Conservation (phyloP, 2,113 vertebrate genomes). For the Typhlomys cinereus region DNA sequence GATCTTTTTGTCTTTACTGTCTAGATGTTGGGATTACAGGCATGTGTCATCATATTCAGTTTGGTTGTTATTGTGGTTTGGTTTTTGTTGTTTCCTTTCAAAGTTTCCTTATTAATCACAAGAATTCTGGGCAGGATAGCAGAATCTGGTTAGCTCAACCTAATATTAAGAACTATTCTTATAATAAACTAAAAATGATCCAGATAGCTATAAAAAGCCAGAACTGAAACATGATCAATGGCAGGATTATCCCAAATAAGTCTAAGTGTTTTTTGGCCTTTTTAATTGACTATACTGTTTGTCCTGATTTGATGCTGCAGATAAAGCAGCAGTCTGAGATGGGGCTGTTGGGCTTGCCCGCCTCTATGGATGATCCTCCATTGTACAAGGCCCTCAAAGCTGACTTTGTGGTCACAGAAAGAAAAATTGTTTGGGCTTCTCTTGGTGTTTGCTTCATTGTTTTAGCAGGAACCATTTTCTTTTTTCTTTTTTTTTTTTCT, state of each 20-base stretch:
- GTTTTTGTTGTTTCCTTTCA: neutral
- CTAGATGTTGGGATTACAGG: neutral
- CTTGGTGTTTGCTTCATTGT: constrained; percentile 70
- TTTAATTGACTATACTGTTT: constrained; percentile 48
- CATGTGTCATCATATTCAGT: neutral
- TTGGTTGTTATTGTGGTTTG: neutral
- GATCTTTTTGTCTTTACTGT: neutral
- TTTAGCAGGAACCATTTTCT: constrained; percentile 57
- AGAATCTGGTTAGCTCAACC: constrained; percentile 23
- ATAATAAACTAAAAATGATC: neutral
- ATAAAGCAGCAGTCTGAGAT: neutral
- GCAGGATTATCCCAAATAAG: constrained; percentile 29
- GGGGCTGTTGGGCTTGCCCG: neutral
- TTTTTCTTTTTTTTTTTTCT: no score
- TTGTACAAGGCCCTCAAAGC: constrained; percentile 70
- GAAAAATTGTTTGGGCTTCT: constrained; percentile 39
- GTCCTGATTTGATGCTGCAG: constrained; percentile 17
- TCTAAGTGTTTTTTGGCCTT: neutral
- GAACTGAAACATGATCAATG: constrained; percentile 18
- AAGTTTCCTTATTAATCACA: neutral
- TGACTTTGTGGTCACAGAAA: constrained; percentile 66
- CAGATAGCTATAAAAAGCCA: neutral
- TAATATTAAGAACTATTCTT: neutral
- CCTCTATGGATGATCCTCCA: neutral
- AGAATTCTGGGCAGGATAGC: neutral